phyloP scores from a whole-genome alignment of 2,888 invertebrate species.

The Omphaloscelis lunosa region DNA sequence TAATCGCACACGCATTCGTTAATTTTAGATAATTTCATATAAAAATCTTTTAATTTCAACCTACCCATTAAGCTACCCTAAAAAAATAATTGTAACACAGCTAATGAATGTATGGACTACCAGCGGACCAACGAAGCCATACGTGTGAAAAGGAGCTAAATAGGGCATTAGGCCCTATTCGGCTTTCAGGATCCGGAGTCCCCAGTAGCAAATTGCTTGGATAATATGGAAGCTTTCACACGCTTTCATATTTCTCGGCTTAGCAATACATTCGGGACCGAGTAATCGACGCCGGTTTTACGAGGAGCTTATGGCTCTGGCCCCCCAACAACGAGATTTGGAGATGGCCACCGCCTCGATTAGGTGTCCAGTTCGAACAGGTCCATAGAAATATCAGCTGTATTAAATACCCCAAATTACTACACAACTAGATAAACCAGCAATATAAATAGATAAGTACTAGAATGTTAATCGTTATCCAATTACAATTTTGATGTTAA shows the following conservation, averaged over 20 bases:
- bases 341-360: background rate
- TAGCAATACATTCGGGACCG: background rate
- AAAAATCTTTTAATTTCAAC: slow-evolving; percentile 44
- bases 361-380: background rate
- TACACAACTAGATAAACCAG: slow-evolving; percentile 44
- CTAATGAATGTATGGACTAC: slow-evolving; percentile 16
- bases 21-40: slow-evolving; percentile 52
- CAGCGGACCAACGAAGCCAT: background rate
- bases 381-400: slow-evolving; percentile 31
- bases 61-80: slow-evolving; percentile 40
- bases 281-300: background rate
- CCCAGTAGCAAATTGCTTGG: background rate
- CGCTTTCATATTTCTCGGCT: background rate
- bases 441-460: slow-evolving; percentile 55
- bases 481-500: slow-evolving; percentile 45
- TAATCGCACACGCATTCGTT: slow-evolving; percentile 60
- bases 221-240: background rate
- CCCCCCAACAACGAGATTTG: background rate
- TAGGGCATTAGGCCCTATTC: background rate
- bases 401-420: slow-evolving; percentile 29
- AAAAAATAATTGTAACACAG: slow-evolving; percentile 40
- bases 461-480: slow-evolving; percentile 36
- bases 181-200: background rate
- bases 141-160: background rate
- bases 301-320: background rate